Conservation (phyloP, 1,140 invertebrate genomes). For the Tyrophagus putrescentiae region DNA sequence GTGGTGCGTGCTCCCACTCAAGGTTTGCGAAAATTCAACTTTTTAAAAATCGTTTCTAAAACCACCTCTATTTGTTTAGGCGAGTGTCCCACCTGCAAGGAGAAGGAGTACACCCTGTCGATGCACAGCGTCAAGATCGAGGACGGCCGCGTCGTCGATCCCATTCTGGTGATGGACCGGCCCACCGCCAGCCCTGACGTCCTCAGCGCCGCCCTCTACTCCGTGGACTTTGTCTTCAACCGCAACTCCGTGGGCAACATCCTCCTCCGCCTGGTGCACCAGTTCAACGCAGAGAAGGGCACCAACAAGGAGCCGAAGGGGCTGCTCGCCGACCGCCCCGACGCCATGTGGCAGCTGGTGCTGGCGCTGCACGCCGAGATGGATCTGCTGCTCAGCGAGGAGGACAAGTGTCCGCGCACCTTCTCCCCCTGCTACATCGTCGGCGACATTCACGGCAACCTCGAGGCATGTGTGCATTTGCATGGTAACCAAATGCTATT, state of each 20-base stretch:
- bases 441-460: constrained; percentile 45
- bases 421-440: not conserved
- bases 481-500: constrained; percentile 44
- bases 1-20: too few species aligned
- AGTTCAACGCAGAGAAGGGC: constrained; percentile 11
- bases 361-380: not conserved
- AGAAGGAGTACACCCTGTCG: too few species aligned
- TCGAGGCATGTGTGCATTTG: too few species aligned
- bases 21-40: too few species aligned
- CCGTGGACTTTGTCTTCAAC: constrained; percentile 9
- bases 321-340: not conserved
- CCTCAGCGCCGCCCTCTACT: constrained; percentile 1
- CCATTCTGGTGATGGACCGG: too few species aligned
- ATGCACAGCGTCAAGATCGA: too few species aligned
- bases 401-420: not conserved
- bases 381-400: not conserved
- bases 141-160: too few species aligned
- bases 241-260: constrained; percentile 13
- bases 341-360: not conserved
- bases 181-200: too few species aligned
- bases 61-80: too few species aligned
- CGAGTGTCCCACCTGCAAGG: too few species aligned
- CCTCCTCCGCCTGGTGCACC: not conserved
- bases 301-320: not conserved
- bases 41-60: too few species aligned